A percentile compares a stretch with the other conserved stretches of the same genome.
phyloP scores from a whole-genome alignment of 2,113 vertebrate species.

The Uria aalge region DNA sequence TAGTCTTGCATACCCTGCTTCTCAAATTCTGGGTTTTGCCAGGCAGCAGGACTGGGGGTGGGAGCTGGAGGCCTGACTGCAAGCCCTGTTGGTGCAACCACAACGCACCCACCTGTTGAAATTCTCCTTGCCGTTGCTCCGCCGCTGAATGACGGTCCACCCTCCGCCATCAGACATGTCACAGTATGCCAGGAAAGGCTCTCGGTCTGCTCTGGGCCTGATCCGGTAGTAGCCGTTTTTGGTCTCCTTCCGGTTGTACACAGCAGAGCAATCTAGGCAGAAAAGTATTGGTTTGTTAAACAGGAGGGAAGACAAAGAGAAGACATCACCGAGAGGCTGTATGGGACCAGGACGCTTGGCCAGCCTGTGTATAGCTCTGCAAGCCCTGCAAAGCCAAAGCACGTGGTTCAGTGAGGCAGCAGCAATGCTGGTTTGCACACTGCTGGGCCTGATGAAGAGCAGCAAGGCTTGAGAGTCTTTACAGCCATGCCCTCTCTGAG shows the following conservation, averaged over 20 bases:
- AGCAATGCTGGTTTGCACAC: background rate
- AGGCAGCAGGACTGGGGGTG: background rate
- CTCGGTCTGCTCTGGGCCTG: conserved; percentile 70
- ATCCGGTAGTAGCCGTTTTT: conserved; percentile 84
- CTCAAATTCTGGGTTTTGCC: background rate
- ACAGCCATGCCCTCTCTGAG: background rate
- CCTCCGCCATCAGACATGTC: conserved; percentile 90
- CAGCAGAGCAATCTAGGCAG: conserved; percentile 81
- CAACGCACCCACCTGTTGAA: conserved; percentile 77
- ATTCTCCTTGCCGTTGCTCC: conserved; percentile 83
- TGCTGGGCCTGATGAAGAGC: background rate
- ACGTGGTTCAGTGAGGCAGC: background rate
- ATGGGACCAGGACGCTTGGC: background rate
- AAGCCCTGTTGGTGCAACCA: background rate
- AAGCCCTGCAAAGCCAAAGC: background rate
- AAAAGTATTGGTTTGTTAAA: accelerated
- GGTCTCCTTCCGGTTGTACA: conserved; percentile 74
- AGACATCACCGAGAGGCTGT: background rate
- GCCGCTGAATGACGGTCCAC: conserved; percentile 88
- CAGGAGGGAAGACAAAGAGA: background rate
- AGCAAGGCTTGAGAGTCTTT: background rate
- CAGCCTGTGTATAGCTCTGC: background rate
- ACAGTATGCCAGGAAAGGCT: conserved; percentile 86
- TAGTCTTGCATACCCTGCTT: background rate
- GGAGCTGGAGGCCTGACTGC: background rate